Conservation (phyloP, 2,888 invertebrate genomes). For the Habrosyne pyritoides region DNA sequence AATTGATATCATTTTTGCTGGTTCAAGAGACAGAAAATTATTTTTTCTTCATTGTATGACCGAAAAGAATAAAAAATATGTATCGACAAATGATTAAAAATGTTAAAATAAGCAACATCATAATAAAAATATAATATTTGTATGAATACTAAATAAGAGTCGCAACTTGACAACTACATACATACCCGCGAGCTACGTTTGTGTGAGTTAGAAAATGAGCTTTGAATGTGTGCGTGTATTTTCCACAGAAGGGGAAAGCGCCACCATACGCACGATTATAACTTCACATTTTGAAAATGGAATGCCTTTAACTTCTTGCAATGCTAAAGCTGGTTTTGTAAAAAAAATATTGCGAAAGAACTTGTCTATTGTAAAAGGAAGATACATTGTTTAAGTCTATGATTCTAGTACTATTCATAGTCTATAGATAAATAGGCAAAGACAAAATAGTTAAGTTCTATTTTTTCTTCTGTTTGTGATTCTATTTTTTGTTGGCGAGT, state of each 20-base stretch:
- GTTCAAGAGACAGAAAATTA: too few species aligned
- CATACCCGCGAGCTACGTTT: conserved; percentile 19
- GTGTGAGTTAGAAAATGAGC: conserved; percentile 27
- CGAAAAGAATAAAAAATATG: too few species aligned
- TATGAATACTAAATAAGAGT: not conserved
- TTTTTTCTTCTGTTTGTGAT: too few species aligned
- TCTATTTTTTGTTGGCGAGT: too few species aligned
- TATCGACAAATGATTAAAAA: too few species aligned
- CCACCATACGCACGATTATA: conserved; percentile 52
- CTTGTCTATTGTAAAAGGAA: too few species aligned
- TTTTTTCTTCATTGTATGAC: too few species aligned
- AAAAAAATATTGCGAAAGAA: not conserved
- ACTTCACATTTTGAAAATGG: conserved; percentile 69
- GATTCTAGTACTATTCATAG: too few species aligned
- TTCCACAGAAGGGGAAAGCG: conserved; percentile 69
- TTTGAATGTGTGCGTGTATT: conserved; percentile 53
- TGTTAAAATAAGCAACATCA: not conserved
- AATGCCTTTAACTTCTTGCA: conserved; percentile 68
- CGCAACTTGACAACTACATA: conserved; percentile 20
- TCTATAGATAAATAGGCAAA: too few species aligned
- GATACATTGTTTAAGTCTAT: too few species aligned
- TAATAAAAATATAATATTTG: not conserved
- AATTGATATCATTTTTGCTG: too few species aligned
- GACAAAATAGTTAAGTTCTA: too few species aligned
- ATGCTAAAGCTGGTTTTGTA: conserved; percentile 35